phyloP scores from a whole-genome alignment of 1,140 invertebrate species.

The Apis laboriosa region DNA sequence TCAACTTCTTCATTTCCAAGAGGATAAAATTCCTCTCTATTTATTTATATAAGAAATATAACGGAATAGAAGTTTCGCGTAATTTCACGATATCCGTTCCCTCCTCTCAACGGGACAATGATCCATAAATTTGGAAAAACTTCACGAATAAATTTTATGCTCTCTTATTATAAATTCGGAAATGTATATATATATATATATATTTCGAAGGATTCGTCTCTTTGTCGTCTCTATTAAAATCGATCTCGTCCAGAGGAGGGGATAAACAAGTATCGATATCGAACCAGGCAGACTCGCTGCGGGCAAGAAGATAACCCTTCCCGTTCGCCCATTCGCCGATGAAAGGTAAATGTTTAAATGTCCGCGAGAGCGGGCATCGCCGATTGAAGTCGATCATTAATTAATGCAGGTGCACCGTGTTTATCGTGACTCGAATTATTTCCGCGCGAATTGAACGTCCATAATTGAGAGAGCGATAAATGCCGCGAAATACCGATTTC shows the following conservation, averaged over 20 bases:
- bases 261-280: background rate
- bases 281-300: background rate
- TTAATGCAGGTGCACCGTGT: background rate
- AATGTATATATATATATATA: no score
- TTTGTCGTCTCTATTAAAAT: no score
- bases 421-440: constrained; percentile 12
- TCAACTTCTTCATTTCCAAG: no score
- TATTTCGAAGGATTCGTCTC: background rate
- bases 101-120: no score
- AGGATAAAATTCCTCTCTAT: no score
- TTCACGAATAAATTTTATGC: no score
- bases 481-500: background rate
- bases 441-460: constrained; percentile 1
- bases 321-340: background rate
- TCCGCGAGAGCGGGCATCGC: background rate
- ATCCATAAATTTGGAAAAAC: no score
- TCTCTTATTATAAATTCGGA: no score
- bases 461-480: constrained; percentile 14
- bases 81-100: no score
- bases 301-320: background rate
- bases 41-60: no score
- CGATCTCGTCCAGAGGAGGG: background rate
- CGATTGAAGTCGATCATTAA: constrained; percentile 31
- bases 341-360: constrained; percentile 16
- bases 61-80: no score